A percentile compares a stretch with the other conserved stretches of the same genome.
These are phyloP conservation scores for Bungarus multicinctus DNA, from an alignment of 2,113 vertebrate genomes.

Conservation along the genomic window DNA sequence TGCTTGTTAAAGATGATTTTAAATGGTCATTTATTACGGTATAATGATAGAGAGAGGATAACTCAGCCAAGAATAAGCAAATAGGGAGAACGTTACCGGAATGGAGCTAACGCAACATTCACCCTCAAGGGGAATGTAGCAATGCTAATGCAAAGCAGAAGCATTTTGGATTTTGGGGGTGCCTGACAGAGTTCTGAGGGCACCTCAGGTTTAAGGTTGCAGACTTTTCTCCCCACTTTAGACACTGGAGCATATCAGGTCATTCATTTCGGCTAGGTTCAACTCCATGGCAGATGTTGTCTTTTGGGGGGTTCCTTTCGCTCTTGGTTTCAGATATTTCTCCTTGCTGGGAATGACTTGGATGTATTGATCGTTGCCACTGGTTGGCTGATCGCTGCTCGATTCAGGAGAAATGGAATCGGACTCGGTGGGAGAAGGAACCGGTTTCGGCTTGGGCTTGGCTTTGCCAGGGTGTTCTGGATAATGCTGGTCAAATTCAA, in stretches of 20 bases:
- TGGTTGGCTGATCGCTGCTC: conserved; percentile 89
- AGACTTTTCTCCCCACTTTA: conserved; percentile 32
- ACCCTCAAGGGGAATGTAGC: neutral
- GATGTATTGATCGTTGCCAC: conserved; percentile 85
- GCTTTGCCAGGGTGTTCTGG: conserved; percentile 67
- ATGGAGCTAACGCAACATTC: neutral
- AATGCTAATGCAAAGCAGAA: too few species aligned
- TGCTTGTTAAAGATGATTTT: neutral
- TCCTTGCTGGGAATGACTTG: conserved; percentile 83
- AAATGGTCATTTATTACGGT: neutral
- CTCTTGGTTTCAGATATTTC: conserved; percentile 68
- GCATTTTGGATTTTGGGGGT: neutral
- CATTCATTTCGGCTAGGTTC: conserved; percentile 63
- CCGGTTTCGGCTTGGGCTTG: conserved; percentile 71
- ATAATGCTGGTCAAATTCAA: conserved; percentile 57
- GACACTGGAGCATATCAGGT: conserved; percentile 86
- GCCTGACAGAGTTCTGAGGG: fast-evolving
- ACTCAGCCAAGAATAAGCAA: neutral
- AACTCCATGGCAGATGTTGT: conserved; percentile 65
- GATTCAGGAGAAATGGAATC: conserved; percentile 85
- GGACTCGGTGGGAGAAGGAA: conserved; percentile 80
- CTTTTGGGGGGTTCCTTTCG: conserved; percentile 73
- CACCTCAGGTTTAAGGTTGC: fast-evolving
- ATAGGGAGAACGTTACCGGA: neutral
- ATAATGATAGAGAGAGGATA: neutral